Evolutionary conservation across 2,113 vertebrate genomes (phyloP), one percentile per base, ranked within the genome.

Genomic region (Alethe castanea): DNA sequence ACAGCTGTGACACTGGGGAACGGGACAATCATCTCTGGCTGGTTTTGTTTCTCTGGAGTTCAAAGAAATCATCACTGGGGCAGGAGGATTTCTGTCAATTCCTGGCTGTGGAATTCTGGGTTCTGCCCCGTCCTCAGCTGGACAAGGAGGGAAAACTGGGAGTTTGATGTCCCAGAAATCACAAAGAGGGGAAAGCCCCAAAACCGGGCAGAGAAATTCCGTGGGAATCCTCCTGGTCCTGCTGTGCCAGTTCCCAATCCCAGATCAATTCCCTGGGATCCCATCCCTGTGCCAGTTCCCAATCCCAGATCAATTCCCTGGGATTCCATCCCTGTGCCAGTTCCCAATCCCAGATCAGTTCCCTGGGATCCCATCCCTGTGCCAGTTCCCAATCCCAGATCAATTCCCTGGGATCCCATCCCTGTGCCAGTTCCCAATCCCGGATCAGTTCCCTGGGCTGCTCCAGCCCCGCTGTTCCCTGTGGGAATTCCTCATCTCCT

Each of bases 11-110:
- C 44, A 28, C 14, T 31, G 3, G 2, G 50, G 50, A 26, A 9
- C 25, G 66, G 52, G 44, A 38, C 40, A 38, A 4, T 1, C 4
- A 4, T 24, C 24, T 20, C 17, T 8, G 3, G 15, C 3, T 26
- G 45, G 2, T 31, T 82, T 59, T n/a, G 36, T 40, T 28, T n/a
- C 62, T 38, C 56, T 9, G 47, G 15, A 6, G 33, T 15, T 31
- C 2, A 4, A 5, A 29, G 24, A 10, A 44, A 36, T 1, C 5
- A 47, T 4, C 33, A 0, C 0, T 4, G 84, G 18, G 84, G 18
- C 1, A 0, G 35, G 53, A 29, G 23, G 67, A 42, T 47, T 81
- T 7, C 66, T 28, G 74, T 19, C 6, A n/a, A 40, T 19, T 33
- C 83, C n/a, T 5, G 44, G 35, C 57, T 22, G 5, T 4, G 72